Evolutionary conservation across 35 echinoderm and acorn worm genomes (phyloP).

Genomic region (Amphiura filiformis): DNA sequence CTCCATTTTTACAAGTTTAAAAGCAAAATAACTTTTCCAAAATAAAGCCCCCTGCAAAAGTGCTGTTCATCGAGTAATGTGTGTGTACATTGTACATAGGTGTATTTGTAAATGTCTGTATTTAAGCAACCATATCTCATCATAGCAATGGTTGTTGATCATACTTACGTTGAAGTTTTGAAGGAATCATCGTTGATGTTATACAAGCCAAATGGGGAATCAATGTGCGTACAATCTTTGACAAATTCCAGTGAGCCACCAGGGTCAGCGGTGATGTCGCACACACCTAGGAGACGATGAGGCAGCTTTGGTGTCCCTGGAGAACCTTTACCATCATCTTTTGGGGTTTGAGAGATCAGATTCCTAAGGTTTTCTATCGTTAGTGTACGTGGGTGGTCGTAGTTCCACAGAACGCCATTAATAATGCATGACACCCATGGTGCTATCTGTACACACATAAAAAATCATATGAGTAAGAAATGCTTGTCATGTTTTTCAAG

Average conservation of each 20-base stretch:
- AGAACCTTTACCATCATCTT: slow-evolving; percentile 26
- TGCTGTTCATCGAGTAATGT: too few species aligned
- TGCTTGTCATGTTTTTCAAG: too few species aligned
- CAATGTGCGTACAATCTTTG: slow-evolving; percentile 80
- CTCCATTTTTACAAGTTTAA: too few species aligned
- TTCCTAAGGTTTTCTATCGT: slow-evolving; percentile 81
- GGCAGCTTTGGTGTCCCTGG: slow-evolving; percentile 78
- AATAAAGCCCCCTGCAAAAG: too few species aligned
- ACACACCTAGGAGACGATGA: slow-evolving; percentile 89
- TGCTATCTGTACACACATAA: slow-evolving; percentile 81
- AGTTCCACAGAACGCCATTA: slow-evolving; percentile 96
- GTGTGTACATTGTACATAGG: too few species aligned
- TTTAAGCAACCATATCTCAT: too few species aligned
- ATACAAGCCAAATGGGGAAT: slow-evolving; percentile 92
- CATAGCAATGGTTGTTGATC: too few species aligned
- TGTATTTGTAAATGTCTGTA: too few species aligned
- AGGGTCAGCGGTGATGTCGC: slow-evolving; percentile 96
- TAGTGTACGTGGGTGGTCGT: slow-evolving; percentile 84
- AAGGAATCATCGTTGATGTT: slow-evolving; percentile 31
- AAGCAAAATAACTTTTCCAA: too few species aligned
- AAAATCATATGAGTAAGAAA: too few species aligned
- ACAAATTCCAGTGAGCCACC: slow-evolving; percentile 96
- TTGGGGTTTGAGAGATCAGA: slow-evolving; percentile 39
- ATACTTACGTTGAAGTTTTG: neutral
- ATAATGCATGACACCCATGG: slow-evolving; percentile 91